Percentiles rank a stretch among this genome's conserved stretches.
These are phyloP conservation scores for Glaucomys volans DNA, from an alignment of 2,113 vertebrate species.

Conservation along the genomic window DNA sequence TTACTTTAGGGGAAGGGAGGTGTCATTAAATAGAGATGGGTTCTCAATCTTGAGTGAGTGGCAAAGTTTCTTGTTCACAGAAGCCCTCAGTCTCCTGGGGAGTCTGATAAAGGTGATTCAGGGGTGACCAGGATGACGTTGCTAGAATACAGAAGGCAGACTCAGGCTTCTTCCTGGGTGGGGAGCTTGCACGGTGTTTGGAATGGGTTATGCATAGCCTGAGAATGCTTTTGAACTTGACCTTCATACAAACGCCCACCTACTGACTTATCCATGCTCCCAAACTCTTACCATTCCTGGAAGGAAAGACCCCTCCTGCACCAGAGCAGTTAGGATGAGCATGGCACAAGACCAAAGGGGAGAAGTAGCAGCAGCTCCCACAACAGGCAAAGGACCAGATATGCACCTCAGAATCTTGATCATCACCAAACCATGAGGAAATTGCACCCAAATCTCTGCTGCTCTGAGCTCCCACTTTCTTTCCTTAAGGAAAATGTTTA, in stretches of 20 bases:
- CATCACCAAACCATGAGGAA: background rate
- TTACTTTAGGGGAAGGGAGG: background rate
- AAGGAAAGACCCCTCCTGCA: background rate
- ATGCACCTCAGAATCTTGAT: background rate
- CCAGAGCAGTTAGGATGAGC: background rate
- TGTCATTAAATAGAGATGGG: background rate
- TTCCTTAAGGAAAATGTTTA: constrained; percentile 11
- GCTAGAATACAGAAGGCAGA: background rate
- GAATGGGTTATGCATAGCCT: background rate
- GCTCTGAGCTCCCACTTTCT: background rate
- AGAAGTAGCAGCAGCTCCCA: background rate
- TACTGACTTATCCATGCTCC: background rate
- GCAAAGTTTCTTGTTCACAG: background rate
- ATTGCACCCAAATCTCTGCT: background rate
- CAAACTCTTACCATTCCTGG: background rate
- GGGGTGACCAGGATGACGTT: background rate
- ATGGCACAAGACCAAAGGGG: rapidly evolving
- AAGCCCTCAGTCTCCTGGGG: background rate
- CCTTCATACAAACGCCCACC: background rate
- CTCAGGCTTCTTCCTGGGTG: background rate
- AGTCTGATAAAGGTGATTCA: background rate
- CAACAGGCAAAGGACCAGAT: background rate
- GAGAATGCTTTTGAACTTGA: background rate
- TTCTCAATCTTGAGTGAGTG: background rate
- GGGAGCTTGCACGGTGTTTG: background rate